Percentiles rank a stretch among this genome's conserved stretches.
These are phyloP conservation scores for Eurystomus glaucurus DNA, from an alignment of 2,797 vertebrate species.

Conservation along the genomic window DNA sequence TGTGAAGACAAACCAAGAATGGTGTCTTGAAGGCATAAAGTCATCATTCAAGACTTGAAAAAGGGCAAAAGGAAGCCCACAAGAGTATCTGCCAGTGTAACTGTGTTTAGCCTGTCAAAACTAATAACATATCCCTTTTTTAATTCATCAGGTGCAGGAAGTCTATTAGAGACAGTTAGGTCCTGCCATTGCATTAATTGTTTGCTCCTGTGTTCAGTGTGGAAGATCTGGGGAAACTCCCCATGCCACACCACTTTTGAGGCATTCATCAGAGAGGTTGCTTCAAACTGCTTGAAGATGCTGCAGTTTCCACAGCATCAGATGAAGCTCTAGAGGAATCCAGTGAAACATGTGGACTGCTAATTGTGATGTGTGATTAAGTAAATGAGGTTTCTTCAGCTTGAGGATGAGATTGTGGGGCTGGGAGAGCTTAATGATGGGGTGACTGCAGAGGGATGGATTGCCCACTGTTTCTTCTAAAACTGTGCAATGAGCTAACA, in stretches of 20 bases:
- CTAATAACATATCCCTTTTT: not conserved
- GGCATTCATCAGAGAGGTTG: not conserved
- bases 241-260: not conserved
- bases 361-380: not conserved
- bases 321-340: not conserved
- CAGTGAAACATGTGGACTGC: not conserved
- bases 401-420: not conserved
- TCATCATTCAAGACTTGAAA: not conserved
- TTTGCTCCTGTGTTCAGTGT: not conserved
- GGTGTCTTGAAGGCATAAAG: not conserved
- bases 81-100: not conserved
- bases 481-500: not conserved
- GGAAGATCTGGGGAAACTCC: not conserved
- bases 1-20: not conserved
- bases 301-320: not conserved
- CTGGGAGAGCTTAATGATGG: not conserved
- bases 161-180: not conserved
- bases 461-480: not conserved
- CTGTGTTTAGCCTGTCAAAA: not conserved
- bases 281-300: not conserved
- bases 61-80: not conserved
- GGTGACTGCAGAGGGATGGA: not conserved
- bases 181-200: not conserved
- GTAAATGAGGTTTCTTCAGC: not conserved
- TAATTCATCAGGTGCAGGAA: not conserved